Percentiles rank a stretch among this genome's conserved stretches.
Conservation (phyloP, 1,140 invertebrate genomes). For the Andrena cerasifolii region DNA sequence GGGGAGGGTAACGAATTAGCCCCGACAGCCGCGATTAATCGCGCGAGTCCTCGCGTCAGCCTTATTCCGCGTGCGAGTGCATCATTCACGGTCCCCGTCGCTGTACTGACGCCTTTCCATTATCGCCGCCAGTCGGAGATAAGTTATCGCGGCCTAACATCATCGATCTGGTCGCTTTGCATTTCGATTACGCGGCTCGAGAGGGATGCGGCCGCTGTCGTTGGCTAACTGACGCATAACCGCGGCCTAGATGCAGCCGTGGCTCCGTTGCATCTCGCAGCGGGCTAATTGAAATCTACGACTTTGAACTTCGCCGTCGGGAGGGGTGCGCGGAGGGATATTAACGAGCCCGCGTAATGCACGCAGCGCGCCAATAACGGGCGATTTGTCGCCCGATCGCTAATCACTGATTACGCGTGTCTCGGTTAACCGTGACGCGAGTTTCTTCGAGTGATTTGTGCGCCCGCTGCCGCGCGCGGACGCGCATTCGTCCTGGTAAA, state of each 20-base stretch:
- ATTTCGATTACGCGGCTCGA: conserved; percentile 58
- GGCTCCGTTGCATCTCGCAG: background rate
- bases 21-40: conserved; percentile 56
- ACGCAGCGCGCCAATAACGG: conserved; percentile 68
- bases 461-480: background rate
- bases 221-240: conserved; percentile 30
- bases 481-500: background rate
- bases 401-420: conserved; percentile 67
- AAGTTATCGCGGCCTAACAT: conserved; percentile 64
- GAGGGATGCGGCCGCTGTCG: conserved; percentile 20
- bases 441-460: conserved; percentile 52
- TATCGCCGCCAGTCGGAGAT: conserved; percentile 53
- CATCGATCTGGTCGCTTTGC: conserved; percentile 64
- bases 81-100: conserved; percentile 54
- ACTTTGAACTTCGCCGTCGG: conserved; percentile 69
- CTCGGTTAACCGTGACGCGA: conserved; percentile 34
- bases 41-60: conserved; percentile 2
- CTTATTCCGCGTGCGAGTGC: conserved; percentile 42
- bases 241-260: conserved; percentile 21
- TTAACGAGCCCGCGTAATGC: conserved; percentile 62
- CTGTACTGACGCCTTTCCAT: conserved; percentile 38
- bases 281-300: conserved; percentile 79
- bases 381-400: conserved; percentile 71
- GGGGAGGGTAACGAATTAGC: conserved; percentile 33
- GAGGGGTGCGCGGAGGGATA: conserved; percentile 47